Evolutionary conservation across 2,113 vertebrate genomes (phyloP).

Genomic region (Galemys pyrenaicus): DNA sequence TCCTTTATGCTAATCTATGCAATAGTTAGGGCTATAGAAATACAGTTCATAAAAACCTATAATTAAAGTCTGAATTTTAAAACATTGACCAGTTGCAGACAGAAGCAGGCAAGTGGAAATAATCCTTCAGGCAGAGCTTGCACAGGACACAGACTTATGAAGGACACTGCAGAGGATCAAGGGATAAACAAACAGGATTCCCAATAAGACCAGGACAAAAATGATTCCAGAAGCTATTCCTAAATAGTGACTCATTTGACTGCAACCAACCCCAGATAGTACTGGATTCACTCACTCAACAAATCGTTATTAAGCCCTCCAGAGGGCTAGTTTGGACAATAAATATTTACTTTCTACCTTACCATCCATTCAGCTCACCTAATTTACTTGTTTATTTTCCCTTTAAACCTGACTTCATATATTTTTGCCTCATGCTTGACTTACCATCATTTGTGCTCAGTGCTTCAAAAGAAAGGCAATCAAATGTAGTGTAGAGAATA

Average conservation of each 20-base stretch:
- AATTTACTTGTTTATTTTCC: neutral
- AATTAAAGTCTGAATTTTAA: neutral
- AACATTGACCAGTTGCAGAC: neutral
- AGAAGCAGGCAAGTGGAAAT: neutral
- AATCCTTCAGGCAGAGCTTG: neutral
- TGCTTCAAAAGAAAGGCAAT: constrained; percentile 13
- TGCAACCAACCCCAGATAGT: neutral
- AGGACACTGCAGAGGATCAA: neutral
- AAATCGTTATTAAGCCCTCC: neutral
- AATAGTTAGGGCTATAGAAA: neutral
- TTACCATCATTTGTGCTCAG: constrained; percentile 1
- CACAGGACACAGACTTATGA: neutral
- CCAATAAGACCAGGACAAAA: neutral
- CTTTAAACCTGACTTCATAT: neutral
- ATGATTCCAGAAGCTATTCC: neutral
- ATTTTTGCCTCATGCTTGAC: neutral
- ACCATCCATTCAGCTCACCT: neutral
- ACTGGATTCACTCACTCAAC: neutral
- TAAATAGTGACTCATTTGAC: neutral
- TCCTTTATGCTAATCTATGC: neutral
- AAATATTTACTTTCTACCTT: neutral
- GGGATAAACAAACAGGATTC: neutral
- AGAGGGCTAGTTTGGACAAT: neutral
- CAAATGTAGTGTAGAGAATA: neutral
- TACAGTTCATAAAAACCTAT: neutral